Evolutionary conservation across 2,113 vertebrate species (phyloP).

Genomic region (Oreotragus oreotragus): DNA sequence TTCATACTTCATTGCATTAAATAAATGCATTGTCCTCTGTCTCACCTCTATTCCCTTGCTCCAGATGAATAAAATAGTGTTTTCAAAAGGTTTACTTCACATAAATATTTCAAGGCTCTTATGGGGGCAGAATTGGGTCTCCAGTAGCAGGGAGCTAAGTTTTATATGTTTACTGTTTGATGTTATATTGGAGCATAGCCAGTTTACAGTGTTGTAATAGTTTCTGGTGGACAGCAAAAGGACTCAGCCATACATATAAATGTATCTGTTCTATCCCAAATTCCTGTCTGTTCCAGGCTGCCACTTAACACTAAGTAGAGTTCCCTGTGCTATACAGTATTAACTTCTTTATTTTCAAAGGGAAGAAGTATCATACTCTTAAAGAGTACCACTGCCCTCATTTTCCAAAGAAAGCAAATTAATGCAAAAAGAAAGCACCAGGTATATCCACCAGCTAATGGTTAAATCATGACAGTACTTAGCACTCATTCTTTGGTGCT

Average conservation of each 20-base stretch:
- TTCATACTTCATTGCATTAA: background rate
- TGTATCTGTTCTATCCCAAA: background rate
- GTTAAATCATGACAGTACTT: background rate
- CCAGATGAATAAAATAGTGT: background rate
- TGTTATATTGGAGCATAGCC: background rate
- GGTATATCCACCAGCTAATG: background rate
- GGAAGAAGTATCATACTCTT: background rate
- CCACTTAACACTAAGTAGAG: background rate
- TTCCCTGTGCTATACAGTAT: background rate
- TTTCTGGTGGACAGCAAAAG: background rate
- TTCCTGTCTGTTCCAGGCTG: background rate
- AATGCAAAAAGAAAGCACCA: background rate
- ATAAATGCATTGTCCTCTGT: background rate
- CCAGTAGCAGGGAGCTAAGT: background rate
- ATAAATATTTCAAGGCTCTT: background rate
- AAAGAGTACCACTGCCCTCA: background rate
- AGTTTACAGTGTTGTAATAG: background rate
- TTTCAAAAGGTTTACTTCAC: background rate
- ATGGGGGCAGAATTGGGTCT: background rate
- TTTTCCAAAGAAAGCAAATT: background rate
- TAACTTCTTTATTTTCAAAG: background rate
- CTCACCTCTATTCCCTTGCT: background rate
- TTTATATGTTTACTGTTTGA: background rate
- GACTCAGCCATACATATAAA: background rate
- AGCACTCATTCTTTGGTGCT: background rate